Evolutionary conservation across 2,113 vertebrate species (phyloP), one percentile per base, ranked within the genome.

Genomic region (Podocnemis expansa): DNA sequence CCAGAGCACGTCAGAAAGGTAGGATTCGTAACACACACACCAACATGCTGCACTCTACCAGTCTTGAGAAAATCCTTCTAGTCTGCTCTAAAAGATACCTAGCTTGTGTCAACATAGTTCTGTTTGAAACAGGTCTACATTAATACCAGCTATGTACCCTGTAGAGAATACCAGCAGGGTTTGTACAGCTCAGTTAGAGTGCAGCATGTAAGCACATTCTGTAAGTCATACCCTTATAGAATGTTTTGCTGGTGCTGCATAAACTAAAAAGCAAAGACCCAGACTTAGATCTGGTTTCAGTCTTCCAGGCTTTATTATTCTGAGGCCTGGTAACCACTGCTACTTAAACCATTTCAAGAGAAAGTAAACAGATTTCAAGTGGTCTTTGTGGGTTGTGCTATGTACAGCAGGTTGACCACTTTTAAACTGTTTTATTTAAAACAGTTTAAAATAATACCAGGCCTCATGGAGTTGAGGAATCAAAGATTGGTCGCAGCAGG

Each of bases 401-500:
- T 7, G 17, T 38, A 76, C n/a, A 49, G 54, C 31, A 84, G 34
- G 52, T 84, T 84, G 88, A 73, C 31, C 27, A 21, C 58, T 91
- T 92, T 78, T 17, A 78, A 91, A 60, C 24, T 38, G 5, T 76
- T 86, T 80, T 3, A 2, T 52, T 73, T 78, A 73, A 93, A 73
- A 29, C 84, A 92, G 56, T 34, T 63, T n/a, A n/a, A 67, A 67
- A 67, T n/a, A 67, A 67, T 0, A 5, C 79, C 88, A 34, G 67
- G 22, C 70, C n/a, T 75, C 60, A 29, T 73, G 84, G 27, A 75
- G 81, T 73, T 47, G 58, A 85, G 52, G 52, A 73, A 86, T 63
- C 41, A 93, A 81, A 92, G 16, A 83, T 54, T 0, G 0, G 89
- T 24, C 16, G 41, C 6, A 0, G 41, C 6, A 0, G 43, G 54